Evolutionary conservation across 1,140 invertebrate genomes (phyloP), one percentile per base, ranked within the genome.

Genomic region (Drosophila kurseongensis): DNA sequence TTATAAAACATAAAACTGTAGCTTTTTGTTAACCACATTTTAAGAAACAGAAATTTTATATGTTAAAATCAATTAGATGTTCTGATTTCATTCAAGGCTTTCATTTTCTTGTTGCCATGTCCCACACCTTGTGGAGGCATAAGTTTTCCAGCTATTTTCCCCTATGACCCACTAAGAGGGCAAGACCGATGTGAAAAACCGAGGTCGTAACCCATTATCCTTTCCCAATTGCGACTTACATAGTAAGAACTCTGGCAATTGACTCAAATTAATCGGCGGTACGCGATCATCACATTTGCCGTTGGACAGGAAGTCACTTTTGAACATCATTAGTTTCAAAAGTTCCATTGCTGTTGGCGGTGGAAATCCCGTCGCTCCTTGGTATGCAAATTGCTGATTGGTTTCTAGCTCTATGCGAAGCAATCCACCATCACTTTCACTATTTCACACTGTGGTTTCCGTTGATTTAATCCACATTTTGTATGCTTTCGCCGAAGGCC

Each of bases 211-310:
- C 38, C 38, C 29, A 6, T 32, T 42, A 23, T 61, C 36, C 27
- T 41, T 66, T 32, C 13, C 8, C 27, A 5, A 5, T 5, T 38
- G 18, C 4, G 38, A 92, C 90, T 94, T 95, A 96, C 96, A 95
- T 80, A 96, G 93, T 69, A 96, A 94, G 91, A 96, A 95, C 91
- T 96, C 95, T 2, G 96, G 96, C 61, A 96, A 94, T 91, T 95
- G 94, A 90, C 96, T 95, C 68, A 96, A 92, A 80, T 95, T 94
- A 80, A 95, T 95, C 71, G 95, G 95, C 66, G 95, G 95, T 73
- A 95, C 94, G 84, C 95, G 93, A 89, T 92, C 91, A 78, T 92
- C 91, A 83, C 88, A 88, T 84, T 91, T 91, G 76, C 86, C 81
- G 69, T 90, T 91, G 60, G 80, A 90, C 86, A 92, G 76, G 77